A percentile compares a stretch with the other conserved stretches of the same genome.
phyloP scores from a whole-genome alignment of 2,113 vertebrate species.

The Oryzias curvinotus region DNA sequence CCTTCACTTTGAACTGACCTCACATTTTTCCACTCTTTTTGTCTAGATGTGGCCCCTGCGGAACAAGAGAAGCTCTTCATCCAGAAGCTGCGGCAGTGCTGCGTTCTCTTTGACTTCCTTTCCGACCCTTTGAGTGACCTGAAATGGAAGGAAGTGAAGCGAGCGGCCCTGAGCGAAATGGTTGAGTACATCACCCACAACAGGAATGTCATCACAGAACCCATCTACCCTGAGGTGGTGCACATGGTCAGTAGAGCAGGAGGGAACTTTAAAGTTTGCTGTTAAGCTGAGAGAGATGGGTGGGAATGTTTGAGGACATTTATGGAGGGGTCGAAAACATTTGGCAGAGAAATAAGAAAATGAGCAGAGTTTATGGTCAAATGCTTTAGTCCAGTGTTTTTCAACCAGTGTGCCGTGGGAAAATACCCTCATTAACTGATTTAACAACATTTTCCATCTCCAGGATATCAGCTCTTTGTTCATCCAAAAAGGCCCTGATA shows the following conservation, averaged over 20 bases:
- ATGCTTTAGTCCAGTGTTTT: too few species aligned
- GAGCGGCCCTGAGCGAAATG: conserved; percentile 96
- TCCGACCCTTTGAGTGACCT: conserved; percentile 97
- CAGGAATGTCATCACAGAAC: conserved; percentile 95
- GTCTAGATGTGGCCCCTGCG: conserved; percentile 90
- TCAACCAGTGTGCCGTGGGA: too few species aligned
- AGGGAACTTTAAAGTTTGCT: conserved; percentile 1
- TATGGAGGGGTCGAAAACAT: too few species aligned
- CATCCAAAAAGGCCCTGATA: too few species aligned
- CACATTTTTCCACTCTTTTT: neutral
- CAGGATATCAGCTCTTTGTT: too few species aligned
- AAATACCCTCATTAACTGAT: too few species aligned
- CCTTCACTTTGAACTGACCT: neutral
- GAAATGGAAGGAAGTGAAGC: conserved; percentile 99
- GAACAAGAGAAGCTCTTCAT: conserved; percentile 99
- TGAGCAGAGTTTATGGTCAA: too few species aligned
- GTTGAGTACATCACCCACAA: conserved; percentile 98
- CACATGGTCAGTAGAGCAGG: conserved; percentile 89
- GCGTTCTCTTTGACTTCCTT: conserved; percentile 97
- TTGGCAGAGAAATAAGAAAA: too few species aligned
- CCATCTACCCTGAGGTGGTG: conserved; percentile 96
- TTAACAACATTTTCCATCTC: too few species aligned
- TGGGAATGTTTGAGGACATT: neutral
- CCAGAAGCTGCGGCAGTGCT: conserved; percentile 97
- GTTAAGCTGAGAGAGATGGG: neutral